Percentiles rank a stretch among this genome's conserved stretches.
phyloP scores from a whole-genome alignment of 2,113 vertebrate genomes.

The Sturnira hondurensis region DNA sequence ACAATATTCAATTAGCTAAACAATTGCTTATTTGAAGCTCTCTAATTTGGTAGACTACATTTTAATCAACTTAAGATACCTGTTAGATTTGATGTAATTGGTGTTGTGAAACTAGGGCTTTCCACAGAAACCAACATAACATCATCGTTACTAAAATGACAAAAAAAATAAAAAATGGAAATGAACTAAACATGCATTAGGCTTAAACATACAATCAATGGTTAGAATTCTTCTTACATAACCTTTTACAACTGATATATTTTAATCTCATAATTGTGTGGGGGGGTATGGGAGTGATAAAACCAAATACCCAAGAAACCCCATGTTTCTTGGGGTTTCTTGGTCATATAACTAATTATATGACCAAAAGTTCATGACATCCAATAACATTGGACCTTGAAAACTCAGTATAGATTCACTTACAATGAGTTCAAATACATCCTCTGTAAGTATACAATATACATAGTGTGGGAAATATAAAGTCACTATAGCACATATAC shows the following conservation, averaged over 20 bases:
- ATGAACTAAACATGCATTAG: conserved; percentile 38
- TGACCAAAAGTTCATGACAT: neutral
- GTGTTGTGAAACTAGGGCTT: conserved; percentile 35
- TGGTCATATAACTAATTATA: neutral
- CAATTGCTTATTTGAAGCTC: conserved; percentile 11
- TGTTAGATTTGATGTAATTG: conserved; percentile 57
- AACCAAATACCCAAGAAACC: neutral
- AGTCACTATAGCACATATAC: neutral
- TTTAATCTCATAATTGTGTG: neutral
- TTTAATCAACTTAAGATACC: conserved; percentile 67
- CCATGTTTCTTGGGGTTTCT: too few species aligned
- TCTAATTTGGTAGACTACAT: conserved; percentile 32
- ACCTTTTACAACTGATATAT: neutral
- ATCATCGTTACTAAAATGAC: conserved; percentile 70
- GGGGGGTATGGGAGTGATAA: neutral
- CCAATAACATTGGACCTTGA: neutral
- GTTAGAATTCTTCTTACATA: conserved; percentile 23
- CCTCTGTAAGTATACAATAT: neutral
- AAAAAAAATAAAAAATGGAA: conserved; percentile 33
- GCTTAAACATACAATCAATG: conserved; percentile 28
- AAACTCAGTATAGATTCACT: neutral
- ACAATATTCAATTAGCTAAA: neutral
- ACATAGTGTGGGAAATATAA: neutral
- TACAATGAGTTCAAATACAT: neutral
- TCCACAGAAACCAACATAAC: conserved; percentile 51